Percentiles rank a stretch among this genome's conserved stretches.
phyloP scores from a whole-genome alignment of 1,140 invertebrate species.

The Tetramorium alpestre region DNA sequence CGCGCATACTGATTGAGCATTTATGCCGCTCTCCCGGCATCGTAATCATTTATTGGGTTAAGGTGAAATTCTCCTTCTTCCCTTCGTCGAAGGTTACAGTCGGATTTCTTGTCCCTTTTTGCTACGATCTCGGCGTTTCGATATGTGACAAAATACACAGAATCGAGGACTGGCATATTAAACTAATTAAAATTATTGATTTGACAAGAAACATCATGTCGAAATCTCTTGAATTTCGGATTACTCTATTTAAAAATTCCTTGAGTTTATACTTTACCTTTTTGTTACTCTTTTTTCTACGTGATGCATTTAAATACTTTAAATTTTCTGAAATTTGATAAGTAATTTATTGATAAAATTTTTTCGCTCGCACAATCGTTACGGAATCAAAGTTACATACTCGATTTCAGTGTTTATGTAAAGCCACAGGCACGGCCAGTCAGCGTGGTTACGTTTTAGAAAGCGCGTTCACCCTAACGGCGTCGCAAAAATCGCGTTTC shows the following conservation, averaged over 20 bases:
- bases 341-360: not conserved
- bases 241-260: not conserved
- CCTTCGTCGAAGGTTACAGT: not conserved
- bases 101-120: not conserved
- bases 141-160: not conserved
- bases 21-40: conserved; percentile 68
- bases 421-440: not conserved
- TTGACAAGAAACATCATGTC: not conserved
- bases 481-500: conserved; percentile 58
- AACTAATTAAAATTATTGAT: not conserved
- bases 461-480: conserved; percentile 47
- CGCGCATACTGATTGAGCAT: conserved; percentile 76
- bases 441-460: conserved; percentile 23
- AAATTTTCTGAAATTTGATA: not conserved
- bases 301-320: not conserved
- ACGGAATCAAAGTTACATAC: not conserved
- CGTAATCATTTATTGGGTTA: conserved; percentile 74
- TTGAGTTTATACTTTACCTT: not conserved
- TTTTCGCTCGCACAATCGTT: not conserved
- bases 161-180: not conserved
- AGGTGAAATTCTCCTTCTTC: conserved; percentile 67
- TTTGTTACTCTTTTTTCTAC: not conserved
- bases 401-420: not conserved
- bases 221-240: not conserved
- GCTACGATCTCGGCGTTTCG: not conserved